Percentiles rank a stretch among this genome's conserved stretches.
These are phyloP conservation scores for Brachyrhaphis roseni DNA, from an alignment of 2,797 vertebrate species.

Conservation along the genomic window DNA sequence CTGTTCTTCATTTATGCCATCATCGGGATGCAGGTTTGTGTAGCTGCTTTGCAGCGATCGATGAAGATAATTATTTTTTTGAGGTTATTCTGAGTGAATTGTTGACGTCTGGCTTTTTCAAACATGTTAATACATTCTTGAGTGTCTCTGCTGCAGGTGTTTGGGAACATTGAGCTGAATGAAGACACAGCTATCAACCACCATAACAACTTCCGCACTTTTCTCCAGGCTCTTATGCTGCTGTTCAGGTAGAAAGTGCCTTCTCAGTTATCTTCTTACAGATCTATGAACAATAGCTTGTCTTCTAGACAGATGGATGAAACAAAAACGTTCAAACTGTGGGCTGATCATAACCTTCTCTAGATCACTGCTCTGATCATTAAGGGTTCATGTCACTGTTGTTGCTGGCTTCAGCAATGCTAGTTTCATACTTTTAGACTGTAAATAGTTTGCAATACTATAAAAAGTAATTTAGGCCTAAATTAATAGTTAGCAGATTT, in stretches of 20 bases:
- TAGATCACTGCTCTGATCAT: neutral
- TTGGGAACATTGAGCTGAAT: constrained; percentile 92
- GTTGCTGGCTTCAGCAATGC: neutral
- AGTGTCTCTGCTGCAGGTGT: constrained; percentile 82
- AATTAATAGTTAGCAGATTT: neutral
- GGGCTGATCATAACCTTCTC: neutral
- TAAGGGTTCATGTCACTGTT: neutral
- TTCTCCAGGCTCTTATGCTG: constrained; percentile 95
- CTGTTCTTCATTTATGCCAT: constrained; percentile 99
- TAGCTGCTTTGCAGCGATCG: neutral
- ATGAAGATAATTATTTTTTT: neutral
- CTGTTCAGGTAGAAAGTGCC: constrained; percentile 87
- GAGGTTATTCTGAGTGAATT: neutral
- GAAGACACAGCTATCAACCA: constrained; percentile 92
- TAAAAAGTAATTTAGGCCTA: neutral
- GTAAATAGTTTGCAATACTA: neutral
- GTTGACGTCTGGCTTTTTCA: neutral
- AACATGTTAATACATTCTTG: neutral
- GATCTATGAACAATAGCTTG: neutral
- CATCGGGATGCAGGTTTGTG: constrained; percentile 96
- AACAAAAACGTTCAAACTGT: neutral
- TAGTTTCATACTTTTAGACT: neutral
- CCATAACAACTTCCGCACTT: constrained; percentile 97
- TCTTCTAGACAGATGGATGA: neutral
- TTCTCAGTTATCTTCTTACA: neutral